Evolutionary conservation across 1,140 invertebrate genomes (phyloP).

Genomic region (Riptortus pedestris): DNA sequence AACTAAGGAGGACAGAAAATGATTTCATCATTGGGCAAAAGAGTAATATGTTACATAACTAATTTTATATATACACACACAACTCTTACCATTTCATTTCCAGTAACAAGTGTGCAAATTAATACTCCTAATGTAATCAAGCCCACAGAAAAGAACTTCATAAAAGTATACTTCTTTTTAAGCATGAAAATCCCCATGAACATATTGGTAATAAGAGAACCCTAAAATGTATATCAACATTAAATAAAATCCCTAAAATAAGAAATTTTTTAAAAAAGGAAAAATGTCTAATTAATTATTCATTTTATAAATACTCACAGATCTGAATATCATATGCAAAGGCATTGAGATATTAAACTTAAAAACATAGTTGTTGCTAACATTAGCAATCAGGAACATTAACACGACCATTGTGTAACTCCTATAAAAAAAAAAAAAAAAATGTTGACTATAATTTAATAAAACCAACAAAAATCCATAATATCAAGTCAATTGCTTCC

Average conservation of each 20-base stretch:
- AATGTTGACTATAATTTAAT: too few relatives aligned
- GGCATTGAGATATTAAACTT: slow-evolving; percentile 97
- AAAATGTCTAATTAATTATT: neutral
- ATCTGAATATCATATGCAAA: slow-evolving; percentile 95
- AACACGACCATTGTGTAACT: slow-evolving; percentile 75
- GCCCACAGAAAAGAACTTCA: slow-evolving; percentile 84
- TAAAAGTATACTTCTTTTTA: slow-evolving; percentile 68
- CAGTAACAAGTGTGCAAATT: slow-evolving; percentile 83
- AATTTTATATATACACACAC: neutral
- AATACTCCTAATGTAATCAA: slow-evolving; percentile 88
- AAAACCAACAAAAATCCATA: too few relatives aligned
- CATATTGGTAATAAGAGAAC: slow-evolving; percentile 93
- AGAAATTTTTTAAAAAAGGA: neutral
- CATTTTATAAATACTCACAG: slow-evolving; percentile 47
- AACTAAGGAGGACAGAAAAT: neutral
- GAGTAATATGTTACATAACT: neutral
- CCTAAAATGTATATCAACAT: slow-evolving; percentile 47
- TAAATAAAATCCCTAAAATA: slow-evolving; percentile 4
- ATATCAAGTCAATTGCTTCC: too few relatives aligned
- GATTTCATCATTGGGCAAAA: neutral
- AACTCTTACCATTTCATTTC: slow-evolving; percentile 49
- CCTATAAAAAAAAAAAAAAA: slow-evolving; percentile 42
- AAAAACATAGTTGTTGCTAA: slow-evolving; percentile 93
- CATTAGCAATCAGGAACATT: slow-evolving; percentile 86
- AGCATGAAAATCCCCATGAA: slow-evolving; percentile 86